These are phyloP conservation scores for Pantelozetes paolii DNA, from an alignment of 2,888 invertebrate species.

Conservation along the genomic window DNA sequence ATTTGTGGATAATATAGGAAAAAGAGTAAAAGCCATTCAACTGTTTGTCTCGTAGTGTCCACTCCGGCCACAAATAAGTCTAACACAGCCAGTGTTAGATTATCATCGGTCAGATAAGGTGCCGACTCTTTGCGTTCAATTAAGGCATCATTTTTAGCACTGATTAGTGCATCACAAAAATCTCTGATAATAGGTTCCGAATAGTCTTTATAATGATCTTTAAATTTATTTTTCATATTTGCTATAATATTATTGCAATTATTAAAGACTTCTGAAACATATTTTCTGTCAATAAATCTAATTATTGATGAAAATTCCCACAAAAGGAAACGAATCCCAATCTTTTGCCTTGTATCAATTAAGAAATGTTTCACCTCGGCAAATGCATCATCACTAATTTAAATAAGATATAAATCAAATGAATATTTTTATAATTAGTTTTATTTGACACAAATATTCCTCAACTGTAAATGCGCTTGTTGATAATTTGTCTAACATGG, in stretches of 20 bases:
- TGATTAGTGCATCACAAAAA: constrained; percentile 8
- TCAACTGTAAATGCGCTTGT: too few relatives aligned
- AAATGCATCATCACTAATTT: too few relatives aligned
- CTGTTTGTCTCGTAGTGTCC: background rate
- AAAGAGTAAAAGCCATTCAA: background rate
- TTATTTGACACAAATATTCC: too few relatives aligned
- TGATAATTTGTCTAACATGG: too few relatives aligned
- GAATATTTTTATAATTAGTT: too few relatives aligned
- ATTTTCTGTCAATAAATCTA: background rate
- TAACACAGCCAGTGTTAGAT: background rate
- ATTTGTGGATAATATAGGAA: background rate
- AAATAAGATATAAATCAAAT: too few relatives aligned
- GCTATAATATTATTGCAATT: background rate
- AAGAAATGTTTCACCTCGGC: too few relatives aligned
- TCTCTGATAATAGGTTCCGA: background rate
- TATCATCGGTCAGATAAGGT: background rate
- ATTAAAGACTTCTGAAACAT: background rate
- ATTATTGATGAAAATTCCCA: background rate
- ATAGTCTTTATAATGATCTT: background rate
- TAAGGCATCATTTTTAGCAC: constrained; percentile 3
- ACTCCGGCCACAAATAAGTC: background rate
- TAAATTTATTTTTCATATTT: background rate
- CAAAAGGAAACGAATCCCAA: background rate
- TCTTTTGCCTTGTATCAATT: too few relatives aligned
- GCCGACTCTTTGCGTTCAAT: background rate